Evolutionary conservation across 2,113 vertebrate genomes (phyloP).

Genomic region (Mormoops blainvillei): DNA sequence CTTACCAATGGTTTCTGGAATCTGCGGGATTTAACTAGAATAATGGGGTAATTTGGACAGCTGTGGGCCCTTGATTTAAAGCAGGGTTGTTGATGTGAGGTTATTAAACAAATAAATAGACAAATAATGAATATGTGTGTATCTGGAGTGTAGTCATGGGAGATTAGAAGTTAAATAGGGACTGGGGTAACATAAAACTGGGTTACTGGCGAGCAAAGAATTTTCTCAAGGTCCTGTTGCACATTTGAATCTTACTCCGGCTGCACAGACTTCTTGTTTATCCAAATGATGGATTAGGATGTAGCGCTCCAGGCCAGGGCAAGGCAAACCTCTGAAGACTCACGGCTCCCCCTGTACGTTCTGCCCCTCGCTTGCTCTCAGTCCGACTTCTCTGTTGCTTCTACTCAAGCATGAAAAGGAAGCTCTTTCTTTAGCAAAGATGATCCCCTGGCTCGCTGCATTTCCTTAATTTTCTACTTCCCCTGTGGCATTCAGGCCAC

Average conservation of each 20-base stretch:
- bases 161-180: not conserved
- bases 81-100: not conserved
- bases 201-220: not conserved
- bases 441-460: not conserved
- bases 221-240: not conserved
- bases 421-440: not conserved
- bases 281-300: not conserved
- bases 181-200: not conserved
- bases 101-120: slow-evolving; percentile 30
- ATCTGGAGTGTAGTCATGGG: not conserved
- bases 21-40: slow-evolving; percentile 2
- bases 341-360: not conserved
- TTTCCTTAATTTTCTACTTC: not conserved
- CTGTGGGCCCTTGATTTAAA: slow-evolving; percentile 12
- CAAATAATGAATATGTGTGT: not conserved
- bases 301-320: not conserved
- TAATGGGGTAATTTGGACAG: slow-evolving; percentile 12
- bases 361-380: not conserved
- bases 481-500: not conserved
- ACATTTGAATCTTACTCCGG: not conserved
- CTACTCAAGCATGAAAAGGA: not conserved
- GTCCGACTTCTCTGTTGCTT: not conserved
- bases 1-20: not conserved
- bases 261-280: not conserved
- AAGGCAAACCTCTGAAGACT: not conserved